Base-by-base conservation (phyloP, 23 tunicate species). In the Diplosoma virens region DNA sequence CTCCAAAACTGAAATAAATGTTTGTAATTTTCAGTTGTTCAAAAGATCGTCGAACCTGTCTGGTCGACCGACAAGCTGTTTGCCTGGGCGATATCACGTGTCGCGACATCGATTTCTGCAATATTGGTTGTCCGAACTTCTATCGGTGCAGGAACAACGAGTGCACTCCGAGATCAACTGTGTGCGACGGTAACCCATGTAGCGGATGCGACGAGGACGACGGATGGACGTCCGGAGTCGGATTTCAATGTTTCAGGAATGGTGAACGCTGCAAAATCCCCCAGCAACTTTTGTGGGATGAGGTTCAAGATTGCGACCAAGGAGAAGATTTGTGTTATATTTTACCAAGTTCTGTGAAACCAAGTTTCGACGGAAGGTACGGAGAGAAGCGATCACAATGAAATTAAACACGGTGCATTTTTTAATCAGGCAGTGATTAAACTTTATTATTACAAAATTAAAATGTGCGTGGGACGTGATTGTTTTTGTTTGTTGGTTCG, bases 281-380 rank as follows among this genome's bases (percentile, higher is more conserved):
- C 1, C 87, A 82, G 5, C 87, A 82, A 48, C 30, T 82, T 26
- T 66, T 82, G 23, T 52, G 30, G 31, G 87, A 82, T 46, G 81
- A 82, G n/a, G 75, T 82, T 5, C 28, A 21, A 33, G 87, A 82
- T 25, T 82, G 87, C 37, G 87, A 82, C 47, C 45, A 32, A 35
- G 75, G 71, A 46, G 64, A 20, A 31, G 87, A 82, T 63, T 29
- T 75, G 2, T 82, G 87, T 56, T 80, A 50, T 32, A 34, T 7
- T 6, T 25, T 20, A 63, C 20, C 70, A n/a, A n/a, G n/a, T n/a
- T n/a, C n/a, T n/a, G n/a, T n/a, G n/a, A n/a, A n/a, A n/a, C n/a
- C n/a, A n/a, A n/a, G n/a, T n/a, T n/a, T n/a, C n/a, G n/a, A n/a
- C n/a, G n/a, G n/a, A n/a, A n/a, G n/a, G n/a, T n/a, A n/a, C n/a